Evolutionary conservation across 2,113 vertebrate genomes (phyloP).

Genomic region (Chloroceryle aenea): DNA sequence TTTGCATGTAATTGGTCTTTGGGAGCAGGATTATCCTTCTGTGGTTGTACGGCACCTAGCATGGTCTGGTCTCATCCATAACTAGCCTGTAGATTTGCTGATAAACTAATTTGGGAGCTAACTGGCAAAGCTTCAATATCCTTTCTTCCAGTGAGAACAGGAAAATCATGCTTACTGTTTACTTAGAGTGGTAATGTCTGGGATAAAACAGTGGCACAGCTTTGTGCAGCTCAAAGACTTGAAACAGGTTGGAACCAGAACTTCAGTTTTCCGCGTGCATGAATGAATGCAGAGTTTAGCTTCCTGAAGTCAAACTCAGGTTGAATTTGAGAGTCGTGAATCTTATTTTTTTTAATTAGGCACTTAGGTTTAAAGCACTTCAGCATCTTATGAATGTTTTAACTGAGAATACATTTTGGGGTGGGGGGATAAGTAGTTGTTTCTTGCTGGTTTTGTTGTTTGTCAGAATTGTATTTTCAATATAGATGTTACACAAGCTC

Average conservation of each 20-base stretch:
- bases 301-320: neutral
- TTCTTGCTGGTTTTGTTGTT: neutral
- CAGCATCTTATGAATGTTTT: neutral
- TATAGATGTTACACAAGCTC: neutral
- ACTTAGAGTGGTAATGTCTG: neutral
- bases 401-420: neutral
- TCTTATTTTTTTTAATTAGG: neutral
- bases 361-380: neutral
- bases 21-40: constrained; percentile 21
- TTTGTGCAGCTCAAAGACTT: neutral
- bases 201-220: neutral
- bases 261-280: rapidly evolving
- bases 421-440: neutral
- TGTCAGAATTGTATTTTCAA: neutral
- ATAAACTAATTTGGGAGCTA: neutral
- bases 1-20: constrained; percentile 8
- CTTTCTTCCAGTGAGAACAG: neutral
- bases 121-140: neutral
- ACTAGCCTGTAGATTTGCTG: neutral
- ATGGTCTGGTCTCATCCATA: neutral
- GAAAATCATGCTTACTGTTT: neutral
- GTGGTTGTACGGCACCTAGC: constrained; percentile 7
- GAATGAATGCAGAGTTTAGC: neutral
- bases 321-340: neutral
- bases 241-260: neutral